Evolutionary conservation across 1,140 invertebrate genomes (phyloP), one percentile per base, ranked within the genome.

Genomic region (Agrypnia vestita): DNA sequence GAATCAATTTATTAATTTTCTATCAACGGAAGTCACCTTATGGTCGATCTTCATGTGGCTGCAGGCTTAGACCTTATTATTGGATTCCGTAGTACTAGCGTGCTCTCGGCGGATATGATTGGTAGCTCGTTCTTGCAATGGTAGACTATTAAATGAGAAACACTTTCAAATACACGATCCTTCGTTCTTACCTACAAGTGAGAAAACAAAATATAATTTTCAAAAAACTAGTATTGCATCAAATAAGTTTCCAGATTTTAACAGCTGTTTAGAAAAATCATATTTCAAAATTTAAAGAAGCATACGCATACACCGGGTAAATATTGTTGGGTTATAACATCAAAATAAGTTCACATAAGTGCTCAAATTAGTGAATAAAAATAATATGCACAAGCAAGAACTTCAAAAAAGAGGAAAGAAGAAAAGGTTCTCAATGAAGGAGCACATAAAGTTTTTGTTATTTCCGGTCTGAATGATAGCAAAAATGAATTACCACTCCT

Each of bases 141-240:
- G 90, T 97, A 97, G 85, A 96, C 96, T 64, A 99, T 97, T 72
- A 99, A 91, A 91, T 99, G 97, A 86, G 94, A 96, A 4, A 99
- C 97, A 87, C 96, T 98, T 84, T 98, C 96, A 90, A 99, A 99
- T 84, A 97, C 95, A 81, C 96, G 92, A 88, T 99, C 97, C 88
- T 98, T 98, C 44, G 98, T 99, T 85, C 98, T 92, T 25, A 98
- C 96, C 96, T 97, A n/a, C n/a, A n/a, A n/a, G n/a, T n/a, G n/a
- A n/a, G 83, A 82, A 82, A 81, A 85, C 76, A 82, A 51, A 35
- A 35, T 3, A 35, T 35, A 1, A 35, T 35, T 35, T 35, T 35
- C 25, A 35, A n/a, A n/a, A n/a, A n/a, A 35, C 25, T 35, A 35
- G 1, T 35, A n/a, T 35, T 35, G 25, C 1, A 35, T 35, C 25